Conservation (phyloP, 2,797 vertebrate genomes). For the Toxotes lorentzi region DNA sequence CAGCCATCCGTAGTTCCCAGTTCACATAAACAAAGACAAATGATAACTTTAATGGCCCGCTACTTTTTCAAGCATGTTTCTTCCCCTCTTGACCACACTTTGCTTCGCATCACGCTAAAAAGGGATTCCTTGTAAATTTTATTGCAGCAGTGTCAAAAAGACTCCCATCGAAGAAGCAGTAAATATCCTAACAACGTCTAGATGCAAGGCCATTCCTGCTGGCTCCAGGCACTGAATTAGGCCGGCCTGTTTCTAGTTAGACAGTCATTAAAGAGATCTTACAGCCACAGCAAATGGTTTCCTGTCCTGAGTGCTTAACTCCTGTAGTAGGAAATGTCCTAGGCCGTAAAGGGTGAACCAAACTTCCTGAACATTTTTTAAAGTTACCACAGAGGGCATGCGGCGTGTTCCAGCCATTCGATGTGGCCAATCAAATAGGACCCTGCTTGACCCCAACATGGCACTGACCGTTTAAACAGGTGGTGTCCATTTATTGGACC, state of each 20-base stretch:
- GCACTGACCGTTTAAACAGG: constrained; percentile 86
- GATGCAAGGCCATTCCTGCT: constrained; percentile 92
- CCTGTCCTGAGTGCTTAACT: constrained; percentile 98
- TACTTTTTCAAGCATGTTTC: constrained; percentile 73
- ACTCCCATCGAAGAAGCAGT: constrained; percentile 93
- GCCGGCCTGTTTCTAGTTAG: constrained; percentile 98
- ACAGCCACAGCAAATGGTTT: constrained; percentile 96
- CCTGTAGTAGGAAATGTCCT: constrained; percentile 95
- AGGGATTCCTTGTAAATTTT: constrained; percentile 93
- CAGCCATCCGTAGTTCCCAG: constrained; percentile 74
- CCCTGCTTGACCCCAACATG: constrained; percentile 83
- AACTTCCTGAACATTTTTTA: constrained; percentile 96
- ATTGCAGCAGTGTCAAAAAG: constrained; percentile 94
- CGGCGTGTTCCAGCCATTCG: constrained; percentile 83
- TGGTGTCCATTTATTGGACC: constrained; percentile 86
- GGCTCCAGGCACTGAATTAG: constrained; percentile 95
- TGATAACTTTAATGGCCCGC: constrained; percentile 78
- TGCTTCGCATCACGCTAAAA: constrained; percentile 83
- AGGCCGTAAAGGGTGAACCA: constrained; percentile 91
- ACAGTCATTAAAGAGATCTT: constrained; percentile 99
- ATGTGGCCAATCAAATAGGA: constrained; percentile 83
- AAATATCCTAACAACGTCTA: constrained; percentile 97
- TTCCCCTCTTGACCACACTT: constrained; percentile 81
- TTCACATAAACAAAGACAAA: constrained; percentile 82
- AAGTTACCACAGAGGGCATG: constrained; percentile 89